These are phyloP conservation scores for Mantis religiosa DNA, from an alignment of 2,888 invertebrate genomes.

Conservation along the genomic window DNA sequence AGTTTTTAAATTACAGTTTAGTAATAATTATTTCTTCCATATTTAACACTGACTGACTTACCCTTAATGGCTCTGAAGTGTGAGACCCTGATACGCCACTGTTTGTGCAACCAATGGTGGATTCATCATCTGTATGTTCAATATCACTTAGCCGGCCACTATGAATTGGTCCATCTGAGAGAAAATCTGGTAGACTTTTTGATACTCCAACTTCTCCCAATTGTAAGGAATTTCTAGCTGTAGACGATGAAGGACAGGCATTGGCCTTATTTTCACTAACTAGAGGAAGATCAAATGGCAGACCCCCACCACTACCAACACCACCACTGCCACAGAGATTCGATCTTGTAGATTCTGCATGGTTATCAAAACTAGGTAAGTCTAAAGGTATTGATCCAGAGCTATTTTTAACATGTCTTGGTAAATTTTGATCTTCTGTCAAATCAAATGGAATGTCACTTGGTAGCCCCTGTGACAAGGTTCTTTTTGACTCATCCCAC, in stretches of 20 bases:
- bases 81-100: slow-evolving; percentile 2
- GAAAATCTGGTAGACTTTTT: slow-evolving; percentile 64
- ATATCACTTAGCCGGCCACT: slow-evolving; percentile 38
- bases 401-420: slow-evolving; percentile 9
- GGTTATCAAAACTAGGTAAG: slow-evolving; percentile 17
- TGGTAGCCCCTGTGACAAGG: background rate
- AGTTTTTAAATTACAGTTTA: no score
- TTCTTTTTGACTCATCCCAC: slow-evolving; percentile 23
- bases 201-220: slow-evolving; percentile 39
- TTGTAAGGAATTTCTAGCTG: slow-evolving; percentile 12
- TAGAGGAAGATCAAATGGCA: slow-evolving; percentile 30
- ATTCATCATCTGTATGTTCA: background rate
- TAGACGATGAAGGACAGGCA: background rate
- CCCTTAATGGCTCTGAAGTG: slow-evolving; percentile 6
- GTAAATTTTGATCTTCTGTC: background rate
- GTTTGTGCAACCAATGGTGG: background rate
- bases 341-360: background rate
- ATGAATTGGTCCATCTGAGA: slow-evolving; percentile 63
- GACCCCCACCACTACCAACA: slow-evolving; percentile 8
- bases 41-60: background rate
- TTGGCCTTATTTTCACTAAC: slow-evolving; percentile 11
- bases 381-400: slow-evolving; percentile 23
- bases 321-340: slow-evolving; percentile 2
- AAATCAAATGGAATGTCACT: slow-evolving; percentile 28
- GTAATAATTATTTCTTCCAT: no score